Conservation (phyloP, 2,113 vertebrate genomes). For the Dromiciops gliroides region DNA sequence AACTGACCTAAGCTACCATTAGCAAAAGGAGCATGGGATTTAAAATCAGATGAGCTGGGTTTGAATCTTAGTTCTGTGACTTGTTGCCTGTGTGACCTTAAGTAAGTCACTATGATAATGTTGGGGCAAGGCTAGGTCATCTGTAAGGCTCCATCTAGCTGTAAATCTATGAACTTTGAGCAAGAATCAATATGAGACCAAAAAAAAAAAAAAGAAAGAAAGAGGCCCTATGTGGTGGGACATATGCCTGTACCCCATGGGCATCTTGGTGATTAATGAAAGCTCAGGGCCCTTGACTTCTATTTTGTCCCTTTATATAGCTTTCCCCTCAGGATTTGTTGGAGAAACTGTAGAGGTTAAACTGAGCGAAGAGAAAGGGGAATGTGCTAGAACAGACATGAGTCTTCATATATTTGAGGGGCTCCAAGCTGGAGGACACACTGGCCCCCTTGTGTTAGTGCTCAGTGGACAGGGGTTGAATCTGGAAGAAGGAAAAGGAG, state of each 20-base stretch:
- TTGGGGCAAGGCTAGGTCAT: background rate
- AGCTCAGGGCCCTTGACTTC: background rate
- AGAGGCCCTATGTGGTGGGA: background rate
- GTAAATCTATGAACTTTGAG: background rate
- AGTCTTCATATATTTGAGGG: background rate
- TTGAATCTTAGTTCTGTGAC: background rate
- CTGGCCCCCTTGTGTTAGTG: background rate
- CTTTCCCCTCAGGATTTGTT: background rate
- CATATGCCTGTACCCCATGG: background rate
- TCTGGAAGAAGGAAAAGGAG: background rate
- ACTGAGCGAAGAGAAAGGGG: background rate
- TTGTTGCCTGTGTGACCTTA: background rate
- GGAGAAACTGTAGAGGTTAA: background rate
- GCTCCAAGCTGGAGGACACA: background rate
- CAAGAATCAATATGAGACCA: background rate
- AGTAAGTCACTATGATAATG: background rate
- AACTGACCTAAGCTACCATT: background rate
- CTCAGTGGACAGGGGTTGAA: background rate
- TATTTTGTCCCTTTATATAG: background rate
- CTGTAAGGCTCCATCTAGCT: background rate
- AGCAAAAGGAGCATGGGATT: background rate
- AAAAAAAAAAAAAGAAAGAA: no score
- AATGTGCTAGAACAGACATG: background rate
- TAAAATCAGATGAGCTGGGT: background rate
- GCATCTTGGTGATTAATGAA: background rate